A percentile compares a stretch with the other conserved stretches of the same genome.
Conservation (phyloP, 2,888 invertebrate species). For the Podotricha telesiphe region DNA sequence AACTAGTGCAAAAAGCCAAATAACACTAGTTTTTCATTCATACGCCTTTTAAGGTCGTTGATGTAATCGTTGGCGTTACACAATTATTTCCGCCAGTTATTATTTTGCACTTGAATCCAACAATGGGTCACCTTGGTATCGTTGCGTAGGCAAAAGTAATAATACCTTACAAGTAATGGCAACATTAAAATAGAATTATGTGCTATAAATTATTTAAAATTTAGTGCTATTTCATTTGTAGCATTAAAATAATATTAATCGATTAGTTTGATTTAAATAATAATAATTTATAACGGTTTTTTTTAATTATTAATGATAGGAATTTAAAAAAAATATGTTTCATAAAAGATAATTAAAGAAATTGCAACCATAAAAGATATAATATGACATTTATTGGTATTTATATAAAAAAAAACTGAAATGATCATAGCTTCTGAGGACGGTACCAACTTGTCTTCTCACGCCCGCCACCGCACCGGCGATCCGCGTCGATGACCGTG, state of each 20-base stretch:
- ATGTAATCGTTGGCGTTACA: slow-evolving; percentile 32
- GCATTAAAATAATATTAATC: not conserved
- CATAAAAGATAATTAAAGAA: no score
- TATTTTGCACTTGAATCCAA: slow-evolving; percentile 49
- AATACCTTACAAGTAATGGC: slow-evolving; percentile 33
- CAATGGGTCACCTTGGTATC: slow-evolving; percentile 47
- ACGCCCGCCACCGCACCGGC: slow-evolving; percentile 26
- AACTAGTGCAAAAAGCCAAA: not conserved
- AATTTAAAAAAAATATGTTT: no score
- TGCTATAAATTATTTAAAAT: slow-evolving; percentile 3
- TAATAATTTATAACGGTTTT: not conserved
- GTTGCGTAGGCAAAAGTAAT: slow-evolving; percentile 38
- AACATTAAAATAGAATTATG: slow-evolving; percentile 15
- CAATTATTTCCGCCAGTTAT: slow-evolving; percentile 48
- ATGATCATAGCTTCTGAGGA: slow-evolving; percentile 12
- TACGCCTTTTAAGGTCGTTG: slow-evolving; percentile 32
- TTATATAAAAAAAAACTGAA: not conserved
- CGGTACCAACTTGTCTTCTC: slow-evolving; percentile 28
- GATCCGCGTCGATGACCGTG: slow-evolving; percentile 43
- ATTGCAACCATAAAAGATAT: no score
- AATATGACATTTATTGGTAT: not conserved
- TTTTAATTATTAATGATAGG: no score
- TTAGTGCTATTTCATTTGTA: not conserved
- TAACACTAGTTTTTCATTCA: slow-evolving; percentile 17
- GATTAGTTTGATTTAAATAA: not conserved